Percentiles rank a stretch among this genome's conserved stretches.
Evolutionary conservation across 2,888 invertebrate species (phyloP).

Genomic region (Troides oblongomaculatus): DNA sequence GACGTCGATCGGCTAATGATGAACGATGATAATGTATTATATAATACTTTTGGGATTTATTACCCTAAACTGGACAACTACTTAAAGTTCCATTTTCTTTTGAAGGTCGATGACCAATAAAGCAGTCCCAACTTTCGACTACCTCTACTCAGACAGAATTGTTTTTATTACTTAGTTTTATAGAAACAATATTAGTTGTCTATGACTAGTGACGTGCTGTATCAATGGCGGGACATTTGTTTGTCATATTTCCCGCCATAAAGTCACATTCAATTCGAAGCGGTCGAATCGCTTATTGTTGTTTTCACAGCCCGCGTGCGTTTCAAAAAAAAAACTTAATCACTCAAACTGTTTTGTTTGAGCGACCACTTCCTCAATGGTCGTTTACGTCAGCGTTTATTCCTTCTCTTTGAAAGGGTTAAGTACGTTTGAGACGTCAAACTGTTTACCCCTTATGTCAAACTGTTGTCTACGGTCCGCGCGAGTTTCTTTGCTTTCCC

Average conservation of each 20-base stretch:
- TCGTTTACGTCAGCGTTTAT: slow-evolving; percentile 27
- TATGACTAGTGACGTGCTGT: too few species aligned
- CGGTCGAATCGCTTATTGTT: slow-evolving; percentile 15
- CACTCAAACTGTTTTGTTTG: slow-evolving; percentile 24
- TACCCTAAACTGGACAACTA: too few species aligned
- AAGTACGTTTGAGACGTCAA: slow-evolving; percentile 18
- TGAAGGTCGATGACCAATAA: too few species aligned
- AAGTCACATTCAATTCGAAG: slow-evolving; percentile 11
- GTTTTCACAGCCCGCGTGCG: slow-evolving; percentile 17
- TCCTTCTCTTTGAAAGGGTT: slow-evolving; percentile 17
- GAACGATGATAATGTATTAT: too few species aligned
- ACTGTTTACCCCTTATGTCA: slow-evolving; percentile 13
- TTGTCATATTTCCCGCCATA: neutral
- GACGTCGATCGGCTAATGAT: too few species aligned
- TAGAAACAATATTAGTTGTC: too few species aligned
- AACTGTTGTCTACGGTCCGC: slow-evolving; percentile 15
- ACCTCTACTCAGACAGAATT: too few species aligned
- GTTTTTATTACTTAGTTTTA: too few species aligned
- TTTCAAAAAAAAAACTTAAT: slow-evolving; percentile 14
- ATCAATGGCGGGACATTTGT: too few species aligned
- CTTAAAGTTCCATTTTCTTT: too few species aligned
- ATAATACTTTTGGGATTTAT: too few species aligned
- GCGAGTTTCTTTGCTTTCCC: neutral
- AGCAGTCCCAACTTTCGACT: too few species aligned
- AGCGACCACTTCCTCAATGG: slow-evolving; percentile 26